phyloP scores from a whole-genome alignment of 1,140 invertebrate species.

The Trachymyrmex cornetzi region DNA sequence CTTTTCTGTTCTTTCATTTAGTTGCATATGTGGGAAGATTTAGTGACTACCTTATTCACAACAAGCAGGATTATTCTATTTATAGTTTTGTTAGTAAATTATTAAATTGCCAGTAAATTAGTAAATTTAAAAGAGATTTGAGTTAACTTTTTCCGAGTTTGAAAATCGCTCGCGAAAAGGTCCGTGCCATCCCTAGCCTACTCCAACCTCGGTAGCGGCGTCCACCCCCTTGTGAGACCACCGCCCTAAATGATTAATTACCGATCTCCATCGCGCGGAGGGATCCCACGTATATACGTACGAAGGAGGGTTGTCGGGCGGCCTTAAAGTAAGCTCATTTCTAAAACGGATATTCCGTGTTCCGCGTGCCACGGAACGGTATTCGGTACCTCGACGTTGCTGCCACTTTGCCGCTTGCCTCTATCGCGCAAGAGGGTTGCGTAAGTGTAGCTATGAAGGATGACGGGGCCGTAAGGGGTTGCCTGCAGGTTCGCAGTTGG shows the following conservation, averaged over 20 bases:
- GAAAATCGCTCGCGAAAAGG: slow-evolving; percentile 41
- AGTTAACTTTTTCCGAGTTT: neutral
- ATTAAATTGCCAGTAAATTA: no score
- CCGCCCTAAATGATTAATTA: slow-evolving; percentile 85
- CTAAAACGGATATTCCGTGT: slow-evolving; percentile 85
- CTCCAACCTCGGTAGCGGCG: slow-evolving; percentile 65
- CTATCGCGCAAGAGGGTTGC: slow-evolving; percentile 54
- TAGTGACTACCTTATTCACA: neutral
- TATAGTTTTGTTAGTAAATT: neutral
- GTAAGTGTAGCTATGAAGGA: slow-evolving; percentile 65
- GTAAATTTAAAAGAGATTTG: neutral
- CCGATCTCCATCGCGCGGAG: slow-evolving; percentile 81
- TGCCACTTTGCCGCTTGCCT: slow-evolving; percentile 72
- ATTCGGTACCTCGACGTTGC: slow-evolving; percentile 74
- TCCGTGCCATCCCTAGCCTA: slow-evolving; percentile 38
- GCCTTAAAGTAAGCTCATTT: slow-evolving; percentile 82
- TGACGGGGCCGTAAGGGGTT: slow-evolving; percentile 61
- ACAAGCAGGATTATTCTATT: neutral
- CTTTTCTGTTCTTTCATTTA: neutral
- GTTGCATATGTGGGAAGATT: neutral
- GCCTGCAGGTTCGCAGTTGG: slow-evolving; percentile 44
- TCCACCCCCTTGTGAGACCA: slow-evolving; percentile 59
- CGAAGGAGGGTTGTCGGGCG: slow-evolving; percentile 66
- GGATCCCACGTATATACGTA: slow-evolving; percentile 63
- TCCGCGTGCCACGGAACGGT: slow-evolving; percentile 80